Evolutionary conservation across 2,797 vertebrate species (phyloP).

Genomic region (Chiroxiphia lanceolata): DNA sequence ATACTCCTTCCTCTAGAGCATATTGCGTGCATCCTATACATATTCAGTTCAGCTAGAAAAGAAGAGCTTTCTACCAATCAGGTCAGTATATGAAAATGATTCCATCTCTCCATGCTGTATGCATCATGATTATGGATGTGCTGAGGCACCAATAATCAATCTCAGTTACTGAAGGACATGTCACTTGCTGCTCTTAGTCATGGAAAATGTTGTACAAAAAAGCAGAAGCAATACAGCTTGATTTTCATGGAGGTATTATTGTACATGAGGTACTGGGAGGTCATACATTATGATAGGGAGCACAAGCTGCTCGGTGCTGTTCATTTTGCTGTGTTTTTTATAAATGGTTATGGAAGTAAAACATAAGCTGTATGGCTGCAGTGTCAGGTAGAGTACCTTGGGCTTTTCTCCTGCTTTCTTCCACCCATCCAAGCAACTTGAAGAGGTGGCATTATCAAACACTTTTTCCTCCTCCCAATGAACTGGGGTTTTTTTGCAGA

Average conservation of each 20-base stretch:
- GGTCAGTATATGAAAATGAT: not conserved
- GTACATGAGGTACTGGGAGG: constrained; percentile 3
- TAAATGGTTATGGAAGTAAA: not conserved
- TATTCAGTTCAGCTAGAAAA: constrained; percentile 1
- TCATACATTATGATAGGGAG: not conserved
- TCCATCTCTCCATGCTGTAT: not conserved
- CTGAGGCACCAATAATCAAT: constrained; percentile 45
- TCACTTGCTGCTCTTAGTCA: constrained; percentile 23
- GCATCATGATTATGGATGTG: constrained; percentile 33
- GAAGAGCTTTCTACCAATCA: not conserved
- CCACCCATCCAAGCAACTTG: not conserved
- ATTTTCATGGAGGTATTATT: constrained; percentile 28
- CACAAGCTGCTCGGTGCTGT: not conserved
- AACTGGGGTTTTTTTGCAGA: not conserved
- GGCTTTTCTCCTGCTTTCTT: not conserved
- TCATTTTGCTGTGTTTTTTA: constrained; percentile 1
- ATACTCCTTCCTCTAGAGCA: not conserved
- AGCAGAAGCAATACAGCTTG: constrained; percentile 9
- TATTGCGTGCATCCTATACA: not conserved
- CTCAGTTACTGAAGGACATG: constrained; percentile 30
- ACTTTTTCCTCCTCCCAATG: not conserved
- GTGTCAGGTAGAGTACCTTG: not conserved
- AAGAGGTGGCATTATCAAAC: not conserved
- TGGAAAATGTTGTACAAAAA: constrained; percentile 21
- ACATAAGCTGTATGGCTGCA: not conserved